phyloP scores from a whole-genome alignment of 2,797 vertebrate genomes.

The Danio kyathit region DNA sequence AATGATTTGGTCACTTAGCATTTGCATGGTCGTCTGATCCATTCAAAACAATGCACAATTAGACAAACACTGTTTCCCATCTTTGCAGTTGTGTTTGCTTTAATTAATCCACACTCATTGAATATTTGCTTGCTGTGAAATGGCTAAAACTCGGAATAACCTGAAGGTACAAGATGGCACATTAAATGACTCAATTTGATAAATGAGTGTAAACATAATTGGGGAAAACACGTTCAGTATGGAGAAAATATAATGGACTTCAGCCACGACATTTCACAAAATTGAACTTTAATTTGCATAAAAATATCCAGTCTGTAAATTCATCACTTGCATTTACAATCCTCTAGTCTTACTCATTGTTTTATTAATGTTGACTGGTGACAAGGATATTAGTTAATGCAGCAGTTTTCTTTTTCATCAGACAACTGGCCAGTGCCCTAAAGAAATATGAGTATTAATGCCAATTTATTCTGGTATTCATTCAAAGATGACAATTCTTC shows the following conservation, averaged over 20 bases:
- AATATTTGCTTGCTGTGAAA: neutral
- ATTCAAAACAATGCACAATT: slow-evolving; percentile 18
- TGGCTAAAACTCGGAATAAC: neutral
- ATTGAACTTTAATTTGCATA: neutral
- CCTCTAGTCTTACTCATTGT: neutral
- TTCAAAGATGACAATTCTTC: slow-evolving; percentile 2
- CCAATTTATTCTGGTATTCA: slow-evolving; percentile 1
- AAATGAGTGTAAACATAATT: neutral
- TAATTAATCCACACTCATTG: slow-evolving; percentile 45
- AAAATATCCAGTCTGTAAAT: neutral
- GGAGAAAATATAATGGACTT: neutral
- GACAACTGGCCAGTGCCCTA: slow-evolving; percentile 28
- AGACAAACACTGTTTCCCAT: slow-evolving; percentile 27
- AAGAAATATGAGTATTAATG: slow-evolving; percentile 31
- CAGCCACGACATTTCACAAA: neutral
- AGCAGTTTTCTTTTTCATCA: slow-evolving; percentile 56
- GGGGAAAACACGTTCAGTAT: neutral
- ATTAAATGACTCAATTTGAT: neutral
- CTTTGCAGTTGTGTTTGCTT: slow-evolving; percentile 55
- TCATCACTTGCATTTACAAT: neutral
- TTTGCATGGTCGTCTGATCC: slow-evolving; percentile 3
- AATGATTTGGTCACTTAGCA: neutral
- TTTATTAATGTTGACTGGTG: neutral
- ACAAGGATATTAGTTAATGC: neutral
- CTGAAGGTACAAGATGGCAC: neutral